phyloP scores from a whole-genome alignment of 2,113 vertebrate species.

The Merops nubicus region DNA sequence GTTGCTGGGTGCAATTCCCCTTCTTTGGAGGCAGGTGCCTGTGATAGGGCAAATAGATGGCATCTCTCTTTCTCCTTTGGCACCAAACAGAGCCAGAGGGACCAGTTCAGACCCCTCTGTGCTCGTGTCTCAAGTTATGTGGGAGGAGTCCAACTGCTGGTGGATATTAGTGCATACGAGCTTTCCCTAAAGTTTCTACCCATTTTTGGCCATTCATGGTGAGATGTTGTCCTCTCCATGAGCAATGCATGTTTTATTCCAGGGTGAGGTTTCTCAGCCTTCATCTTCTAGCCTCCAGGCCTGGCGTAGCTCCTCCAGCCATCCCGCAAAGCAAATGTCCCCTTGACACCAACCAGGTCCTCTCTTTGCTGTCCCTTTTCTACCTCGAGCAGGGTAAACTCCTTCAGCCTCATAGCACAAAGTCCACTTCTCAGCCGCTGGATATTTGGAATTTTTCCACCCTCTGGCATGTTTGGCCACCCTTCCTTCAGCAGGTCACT shows the following conservation, averaged over 20 bases:
- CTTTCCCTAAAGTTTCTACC: neutral
- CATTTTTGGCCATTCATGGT: neutral
- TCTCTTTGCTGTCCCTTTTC: neutral
- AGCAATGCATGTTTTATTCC: fast-evolving
- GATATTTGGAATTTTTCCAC: neutral
- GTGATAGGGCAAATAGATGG: neutral
- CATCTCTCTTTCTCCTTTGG: neutral
- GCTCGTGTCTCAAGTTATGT: fast-evolving
- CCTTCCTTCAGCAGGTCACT: neutral
- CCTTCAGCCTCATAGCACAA: neutral
- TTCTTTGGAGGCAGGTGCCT: neutral
- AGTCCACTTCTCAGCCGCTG: neutral
- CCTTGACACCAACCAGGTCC: neutral
- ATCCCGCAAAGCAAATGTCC: neutral
- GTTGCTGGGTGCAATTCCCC: neutral
- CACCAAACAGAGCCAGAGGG: neutral
- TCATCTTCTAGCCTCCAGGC: neutral
- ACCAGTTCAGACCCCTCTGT: neutral
- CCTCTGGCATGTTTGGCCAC: fast-evolving
- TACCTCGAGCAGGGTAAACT: fast-evolving
- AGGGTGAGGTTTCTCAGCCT: neutral
- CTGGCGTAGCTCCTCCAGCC: neutral
- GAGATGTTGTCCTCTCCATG: neutral
- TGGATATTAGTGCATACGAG: fast-evolving
- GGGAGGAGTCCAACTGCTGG: neutral